phyloP scores from a whole-genome alignment of 2,888 invertebrate species.

The Meghimatium bilineatum region DNA sequence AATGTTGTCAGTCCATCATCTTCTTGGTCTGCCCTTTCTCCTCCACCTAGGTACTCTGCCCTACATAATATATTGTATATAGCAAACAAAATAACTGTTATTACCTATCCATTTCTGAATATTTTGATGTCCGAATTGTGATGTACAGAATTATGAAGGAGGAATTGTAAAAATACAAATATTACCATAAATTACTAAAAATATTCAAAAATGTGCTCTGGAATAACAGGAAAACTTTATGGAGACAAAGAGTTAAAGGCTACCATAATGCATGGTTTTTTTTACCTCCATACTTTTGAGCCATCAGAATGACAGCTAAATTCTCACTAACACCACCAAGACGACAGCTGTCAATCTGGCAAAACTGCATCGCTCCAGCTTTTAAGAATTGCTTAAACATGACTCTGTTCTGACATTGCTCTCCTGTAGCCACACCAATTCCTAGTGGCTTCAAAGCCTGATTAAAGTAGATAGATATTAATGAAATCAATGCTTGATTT shows the following conservation, averaged over 20 bases:
- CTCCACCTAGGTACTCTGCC: too few species aligned
- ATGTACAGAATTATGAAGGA: too few species aligned
- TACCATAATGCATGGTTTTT: background rate
- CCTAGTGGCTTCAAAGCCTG: conserved; percentile 83
- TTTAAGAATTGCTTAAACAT: conserved; percentile 93
- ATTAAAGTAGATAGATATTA: background rate
- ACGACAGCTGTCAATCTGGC: conserved; percentile 93
- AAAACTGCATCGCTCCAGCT: conserved; percentile 87
- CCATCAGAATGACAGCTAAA: conserved; percentile 91
- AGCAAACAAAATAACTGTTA: too few species aligned
- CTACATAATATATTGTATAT: too few species aligned
- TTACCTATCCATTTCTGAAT: too few species aligned
- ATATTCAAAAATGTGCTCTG: too few species aligned
- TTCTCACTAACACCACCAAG: conserved; percentile 92
- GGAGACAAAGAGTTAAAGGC: background rate
- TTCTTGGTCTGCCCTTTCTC: too few species aligned
- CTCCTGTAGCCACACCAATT: conserved; percentile 93
- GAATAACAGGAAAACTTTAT: too few species aligned
- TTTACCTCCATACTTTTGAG: conserved; percentile 87
- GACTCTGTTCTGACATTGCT: conserved; percentile 93
- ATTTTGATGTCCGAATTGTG: too few species aligned
- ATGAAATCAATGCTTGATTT: background rate
- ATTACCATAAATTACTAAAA: too few species aligned
- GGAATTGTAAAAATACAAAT: too few species aligned
- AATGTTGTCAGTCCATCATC: too few species aligned